These are phyloP conservation scores for Polydrusus pterygomalis DNA, from an alignment of 2,888 invertebrate genomes.

Conservation along the genomic window DNA sequence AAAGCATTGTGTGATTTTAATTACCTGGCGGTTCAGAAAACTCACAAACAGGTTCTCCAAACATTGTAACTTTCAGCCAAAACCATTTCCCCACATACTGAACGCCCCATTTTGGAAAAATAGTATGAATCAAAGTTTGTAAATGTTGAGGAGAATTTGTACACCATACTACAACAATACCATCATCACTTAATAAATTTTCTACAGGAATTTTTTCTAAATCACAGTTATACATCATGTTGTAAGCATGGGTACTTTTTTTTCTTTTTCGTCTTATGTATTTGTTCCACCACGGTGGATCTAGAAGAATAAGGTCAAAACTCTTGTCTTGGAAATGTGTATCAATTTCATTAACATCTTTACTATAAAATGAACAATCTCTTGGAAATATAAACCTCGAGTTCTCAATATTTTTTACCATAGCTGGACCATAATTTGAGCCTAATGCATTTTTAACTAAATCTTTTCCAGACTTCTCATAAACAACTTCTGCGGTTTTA, in stretches of 20 bases:
- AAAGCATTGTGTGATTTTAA: background rate
- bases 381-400: conserved; percentile 80
- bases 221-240: conserved; percentile 86
- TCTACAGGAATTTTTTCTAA: conserved; percentile 82
- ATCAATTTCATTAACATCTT: conserved; percentile 78
- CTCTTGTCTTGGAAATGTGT: conserved; percentile 71
- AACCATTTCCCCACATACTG: conserved; percentile 84
- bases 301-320: conserved; percentile 90
- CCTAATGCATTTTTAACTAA: conserved; percentile 68
- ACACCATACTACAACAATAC: conserved; percentile 92
- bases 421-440: conserved; percentile 74
- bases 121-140: conserved; percentile 78
- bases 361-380: conserved; percentile 80
- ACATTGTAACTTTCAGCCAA: conserved; percentile 86
- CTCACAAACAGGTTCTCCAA: conserved; percentile 66
- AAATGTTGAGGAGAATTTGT: conserved; percentile 88
- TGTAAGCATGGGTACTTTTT: conserved; percentile 79
- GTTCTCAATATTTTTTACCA: conserved; percentile 73
- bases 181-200: conserved; percentile 76
- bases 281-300: conserved; percentile 98
- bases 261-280: conserved; percentile 88
- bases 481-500: conserved; percentile 58
- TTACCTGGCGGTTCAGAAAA: conserved; percentile 77
- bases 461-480: conserved; percentile 56
- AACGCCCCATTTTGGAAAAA: conserved; percentile 88